Conservation (phyloP, 1,140 invertebrate species). For the Drosophila parvula region DNA sequence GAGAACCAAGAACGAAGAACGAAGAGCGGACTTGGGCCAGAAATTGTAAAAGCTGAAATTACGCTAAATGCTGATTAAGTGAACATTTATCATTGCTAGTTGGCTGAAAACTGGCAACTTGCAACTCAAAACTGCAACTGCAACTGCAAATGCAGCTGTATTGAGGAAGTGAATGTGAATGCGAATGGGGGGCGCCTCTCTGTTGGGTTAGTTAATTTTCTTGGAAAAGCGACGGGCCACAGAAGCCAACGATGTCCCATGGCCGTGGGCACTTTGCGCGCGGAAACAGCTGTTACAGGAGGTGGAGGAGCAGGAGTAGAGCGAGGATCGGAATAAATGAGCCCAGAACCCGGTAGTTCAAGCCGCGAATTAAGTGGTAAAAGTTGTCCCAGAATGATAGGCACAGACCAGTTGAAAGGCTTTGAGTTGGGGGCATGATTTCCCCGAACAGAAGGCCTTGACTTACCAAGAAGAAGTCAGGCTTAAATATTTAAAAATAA, state of each 20-base stretch:
- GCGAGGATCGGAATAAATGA: slow-evolving; percentile 36
- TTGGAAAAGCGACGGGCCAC: slow-evolving; percentile 71
- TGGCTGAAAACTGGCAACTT: slow-evolving; percentile 34
- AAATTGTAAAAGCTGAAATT: slow-evolving; percentile 83
- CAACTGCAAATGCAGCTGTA: slow-evolving; percentile 48
- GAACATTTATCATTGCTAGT: slow-evolving; percentile 83
- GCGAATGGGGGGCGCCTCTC: slow-evolving; percentile 44
- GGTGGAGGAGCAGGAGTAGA: no score
- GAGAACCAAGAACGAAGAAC: slow-evolving; percentile 16
- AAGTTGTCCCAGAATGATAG: slow-evolving; percentile 30
- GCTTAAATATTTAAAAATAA: neutral
- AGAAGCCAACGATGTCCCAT: slow-evolving; percentile 58
- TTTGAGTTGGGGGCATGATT: neutral
- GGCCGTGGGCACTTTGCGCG: slow-evolving; percentile 30
- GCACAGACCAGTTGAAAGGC: neutral
- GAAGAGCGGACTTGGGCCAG: slow-evolving; percentile 35
- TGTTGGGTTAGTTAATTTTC: slow-evolving; percentile 76
- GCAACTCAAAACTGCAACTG: slow-evolving; percentile 4
- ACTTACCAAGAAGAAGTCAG: no score
- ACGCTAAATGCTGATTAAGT: slow-evolving; percentile 84
- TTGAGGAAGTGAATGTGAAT: slow-evolving; percentile 62
- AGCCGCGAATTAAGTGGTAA: slow-evolving; percentile 55
- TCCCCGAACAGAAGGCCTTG: neutral
- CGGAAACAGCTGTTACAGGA: slow-evolving; percentile 62
- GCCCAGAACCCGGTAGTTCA: slow-evolving; percentile 36